Percentiles rank a stretch among this genome's conserved stretches.
These are phyloP conservation scores for Castor canadensis DNA, from an alignment of 2,113 vertebrate genomes.

Conservation along the genomic window DNA sequence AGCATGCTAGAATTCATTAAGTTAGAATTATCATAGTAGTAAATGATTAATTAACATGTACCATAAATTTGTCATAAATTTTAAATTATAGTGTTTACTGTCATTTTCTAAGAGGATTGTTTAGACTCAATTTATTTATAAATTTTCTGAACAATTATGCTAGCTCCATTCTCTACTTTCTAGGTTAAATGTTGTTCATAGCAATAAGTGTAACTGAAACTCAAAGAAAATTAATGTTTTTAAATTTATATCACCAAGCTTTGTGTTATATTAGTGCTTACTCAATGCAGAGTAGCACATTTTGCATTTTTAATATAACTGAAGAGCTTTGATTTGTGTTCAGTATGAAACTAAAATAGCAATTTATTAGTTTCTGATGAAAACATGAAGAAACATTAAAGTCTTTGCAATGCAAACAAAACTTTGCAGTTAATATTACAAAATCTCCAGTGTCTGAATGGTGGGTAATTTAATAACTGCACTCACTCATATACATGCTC, in stretches of 20 bases:
- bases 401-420: background rate
- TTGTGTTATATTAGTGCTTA: background rate
- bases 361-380: background rate
- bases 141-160: background rate
- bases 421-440: background rate
- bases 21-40: background rate
- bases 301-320: background rate
- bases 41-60: constrained; percentile 9
- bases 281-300: background rate
- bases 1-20: background rate
- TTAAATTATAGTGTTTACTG: background rate
- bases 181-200: background rate
- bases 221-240: background rate
- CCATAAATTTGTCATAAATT: background rate
- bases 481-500: background rate
- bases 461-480: background rate
- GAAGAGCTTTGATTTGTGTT: background rate
- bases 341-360: background rate
- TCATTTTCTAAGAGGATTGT: background rate
- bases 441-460: background rate
- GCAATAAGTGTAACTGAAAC: background rate
- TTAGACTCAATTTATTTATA: background rate
- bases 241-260: background rate
- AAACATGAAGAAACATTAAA: background rate
- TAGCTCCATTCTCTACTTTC: background rate